phyloP scores from a whole-genome alignment of 2,888 invertebrate genomes.

The Meganola albula region DNA sequence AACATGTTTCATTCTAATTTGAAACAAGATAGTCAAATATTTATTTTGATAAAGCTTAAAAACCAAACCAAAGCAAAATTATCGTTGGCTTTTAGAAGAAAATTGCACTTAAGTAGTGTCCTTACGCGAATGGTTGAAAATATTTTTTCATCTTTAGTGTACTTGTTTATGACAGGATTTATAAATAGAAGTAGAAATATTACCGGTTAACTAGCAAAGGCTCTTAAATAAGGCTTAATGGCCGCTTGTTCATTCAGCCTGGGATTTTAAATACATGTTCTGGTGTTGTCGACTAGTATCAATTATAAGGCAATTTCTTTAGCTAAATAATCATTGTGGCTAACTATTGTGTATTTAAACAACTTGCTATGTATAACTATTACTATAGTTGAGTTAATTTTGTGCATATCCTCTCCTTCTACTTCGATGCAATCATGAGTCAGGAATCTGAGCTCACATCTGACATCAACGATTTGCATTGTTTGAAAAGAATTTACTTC shows the following conservation, averaged over 20 bases:
- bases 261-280: constrained; percentile 14
- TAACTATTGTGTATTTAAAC: too few species aligned
- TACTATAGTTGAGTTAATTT: too few species aligned
- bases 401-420: too few species aligned
- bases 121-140: too few species aligned
- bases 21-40: too few species aligned
- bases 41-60: too few species aligned
- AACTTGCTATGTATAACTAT: too few species aligned
- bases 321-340: too few species aligned
- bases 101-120: too few species aligned
- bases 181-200: constrained; percentile 27
- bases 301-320: constrained; percentile 3
- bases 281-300: constrained; percentile 2
- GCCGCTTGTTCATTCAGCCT: constrained; percentile 22
- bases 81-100: too few species aligned
- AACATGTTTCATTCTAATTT: too few species aligned
- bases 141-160: constrained; percentile 14
- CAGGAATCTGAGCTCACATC: constrained; percentile 44
- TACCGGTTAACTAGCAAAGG: constrained; percentile 23
- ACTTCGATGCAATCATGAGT: constrained; percentile 41
- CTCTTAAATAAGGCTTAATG: constrained; percentile 28
- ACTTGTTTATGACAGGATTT: constrained; percentile 19
- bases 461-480: constrained; percentile 41
- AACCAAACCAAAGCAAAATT: too few species aligned
- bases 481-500: constrained; percentile 31